Evolutionary conservation across 2,797 vertebrate genomes (phyloP), one percentile per base, ranked within the genome.

Genomic region (Hipposideros larvatus): DNA sequence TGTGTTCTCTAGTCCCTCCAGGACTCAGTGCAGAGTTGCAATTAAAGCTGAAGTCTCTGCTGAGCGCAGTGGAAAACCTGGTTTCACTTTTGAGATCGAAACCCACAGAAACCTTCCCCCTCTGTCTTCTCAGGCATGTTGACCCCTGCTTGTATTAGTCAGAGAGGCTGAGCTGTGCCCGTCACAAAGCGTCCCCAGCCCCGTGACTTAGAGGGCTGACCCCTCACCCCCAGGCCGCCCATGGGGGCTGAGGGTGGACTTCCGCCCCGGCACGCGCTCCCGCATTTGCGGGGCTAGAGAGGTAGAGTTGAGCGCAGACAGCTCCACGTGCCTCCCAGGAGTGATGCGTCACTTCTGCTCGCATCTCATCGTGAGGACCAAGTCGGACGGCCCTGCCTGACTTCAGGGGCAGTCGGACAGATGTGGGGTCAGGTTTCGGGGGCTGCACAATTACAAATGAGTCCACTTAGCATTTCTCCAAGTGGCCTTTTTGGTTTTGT

Each of bases 1-100:
- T 0, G 1, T 28, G 0, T 4, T 19, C 22, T 34, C 31, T 34
- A 0, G 1, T 1, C 31, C 3, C 31, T n/a, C 61, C 3, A 16
- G n/a, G 48, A 9, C 7, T 34, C 85, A 14, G 53, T 0, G 7
- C 15, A 8, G 31, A 37, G 68, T 1, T 26, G 53, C n/a, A 11
- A 1, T 31, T 2, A 26, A 43, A 46, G 10, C 14, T 5, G 2
- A 15, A 19, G 18, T 21, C 41, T 73, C 51, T 48, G 9, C 28
- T n/a, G 22, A 5, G 1, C 2, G 71, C 53, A 14, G 19, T 28
- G 5, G 3, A 10, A 41, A 46, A 46, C 21, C 16, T 41, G 6
- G 57, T 34, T 41, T 66, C 37, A 9, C 53, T 4, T 71, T 28
- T 37, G 8, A 14, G 13, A 9, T 46, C 14, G 43, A 55, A 66